These are phyloP conservation scores for Pardosa pseudoannulata DNA, from an alignment of 2,888 invertebrate species.

Conservation along the genomic window DNA sequence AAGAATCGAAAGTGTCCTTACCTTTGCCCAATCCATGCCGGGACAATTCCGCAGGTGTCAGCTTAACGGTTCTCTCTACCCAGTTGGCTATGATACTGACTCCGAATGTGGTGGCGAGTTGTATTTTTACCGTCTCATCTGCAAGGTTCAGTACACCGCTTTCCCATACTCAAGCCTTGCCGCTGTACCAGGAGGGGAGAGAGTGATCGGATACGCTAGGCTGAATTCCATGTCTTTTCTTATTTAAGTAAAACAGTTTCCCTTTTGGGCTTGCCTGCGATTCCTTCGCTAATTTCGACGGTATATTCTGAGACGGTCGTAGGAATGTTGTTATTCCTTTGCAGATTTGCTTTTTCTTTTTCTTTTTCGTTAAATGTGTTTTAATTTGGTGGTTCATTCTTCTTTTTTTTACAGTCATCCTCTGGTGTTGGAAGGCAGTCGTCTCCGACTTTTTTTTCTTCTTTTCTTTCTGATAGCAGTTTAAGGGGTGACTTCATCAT, in stretches of 20 bases:
- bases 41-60: not conserved
- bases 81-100: not conserved
- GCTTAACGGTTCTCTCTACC: not conserved
- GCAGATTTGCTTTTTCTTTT: not conserved
- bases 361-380: not conserved
- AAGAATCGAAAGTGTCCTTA: not conserved
- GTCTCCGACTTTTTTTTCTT: not conserved
- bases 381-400: not conserved
- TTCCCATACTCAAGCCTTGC: not conserved
- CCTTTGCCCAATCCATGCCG: not conserved
- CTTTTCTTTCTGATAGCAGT: not conserved
- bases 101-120: not conserved
- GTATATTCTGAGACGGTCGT: not conserved
- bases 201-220: not conserved
- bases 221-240: not conserved
- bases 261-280: conserved; percentile 44
- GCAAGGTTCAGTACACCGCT: conserved; percentile 49
- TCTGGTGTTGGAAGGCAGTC: not conserved
- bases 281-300: not conserved
- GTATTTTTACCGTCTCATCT: conserved; percentile 14
- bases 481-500: not conserved
- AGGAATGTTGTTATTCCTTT: not conserved
- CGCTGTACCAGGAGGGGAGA: not conserved
- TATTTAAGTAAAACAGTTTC: conserved; percentile 21
- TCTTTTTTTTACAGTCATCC: not conserved